Evolutionary conservation across 2,888 invertebrate species (phyloP), one percentile per base, ranked within the genome.

Genomic region (Acanthosepion pharaonis): DNA sequence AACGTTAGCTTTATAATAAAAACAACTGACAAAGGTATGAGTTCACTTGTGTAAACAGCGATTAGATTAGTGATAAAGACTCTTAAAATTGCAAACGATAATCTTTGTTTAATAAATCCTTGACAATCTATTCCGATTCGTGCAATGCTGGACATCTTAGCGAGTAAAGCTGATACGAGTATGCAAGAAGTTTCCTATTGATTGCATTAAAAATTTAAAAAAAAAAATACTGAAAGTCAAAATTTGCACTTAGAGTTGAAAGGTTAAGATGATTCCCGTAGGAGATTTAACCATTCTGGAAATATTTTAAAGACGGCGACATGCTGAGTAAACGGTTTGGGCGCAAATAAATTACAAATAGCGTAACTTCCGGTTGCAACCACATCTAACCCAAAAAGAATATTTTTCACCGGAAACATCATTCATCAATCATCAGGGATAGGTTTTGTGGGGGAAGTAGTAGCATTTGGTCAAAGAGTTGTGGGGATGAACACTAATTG

Each of bases 331-430:
- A 78, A 78, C 5, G 11, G 78, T 78, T 78, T 78, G 9, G 78
- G 78, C n/a, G 78, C 15, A n/a, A 78, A 78, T 78, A 78, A 78
- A 15, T 78, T 78, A 78, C 78, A 78, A 78, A n/a, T 78, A 78
- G 78, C 78, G 78, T 33, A n/a, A 78, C n/a, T 78, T 78, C 78
- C 78, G 78, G n/a, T 78, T 78, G 78, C 5, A 78, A 78, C 78
- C 78, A 78, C 33, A 33, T 78, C 15, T 78, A 33, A 78, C n/a
- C 5, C 15, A 33, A 78, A 78, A 78, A 78, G n/a, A 78, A 78
- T 78, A 78, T 78, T 78, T 78, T n/a, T n/a, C n/a, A 78, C n/a
- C 78, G 78, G 78, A 78, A 78, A n/a, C n/a, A n/a, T 78, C n/a
- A 78, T 78, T 33, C 78, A 78, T 78, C 78, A 78, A 78, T 78